Evolutionary conservation across 2,888 invertebrate species (phyloP), one percentile per base, ranked within the genome.

Genomic region (Calameuta filiformis): DNA sequence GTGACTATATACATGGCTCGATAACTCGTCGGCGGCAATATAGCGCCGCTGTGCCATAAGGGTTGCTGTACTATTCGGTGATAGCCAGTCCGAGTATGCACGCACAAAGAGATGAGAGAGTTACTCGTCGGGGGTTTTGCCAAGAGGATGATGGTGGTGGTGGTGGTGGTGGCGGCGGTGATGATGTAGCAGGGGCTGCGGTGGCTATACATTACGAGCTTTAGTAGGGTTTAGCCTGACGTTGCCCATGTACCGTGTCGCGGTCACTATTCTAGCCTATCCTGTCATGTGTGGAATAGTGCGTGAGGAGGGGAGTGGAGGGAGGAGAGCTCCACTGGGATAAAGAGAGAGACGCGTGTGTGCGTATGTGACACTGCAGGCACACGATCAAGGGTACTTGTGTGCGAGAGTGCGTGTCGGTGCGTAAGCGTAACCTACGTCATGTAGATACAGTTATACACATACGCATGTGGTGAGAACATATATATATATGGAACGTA

Each of bases 121-220:
- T 40, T 40, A 15, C 40, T 40, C 40, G 79, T 68, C 75, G 83
- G 69, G 82, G 74, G 82, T 80, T 82, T 82, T 79, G 83, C 81
- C 80, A 81, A 81, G 82, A 86, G 86, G 85, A 83, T 80, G 37
- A 4, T 1, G 37, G 37, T 11, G 35, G 35, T 35, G 35, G 11
- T 11, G 35, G 35, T 12, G 35, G 35, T 37, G 37, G 12, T 12
- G 35, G 37, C 3, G 40, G 40, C 15, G 40, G 35, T 12, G 12
- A 12, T 12, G 37, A 9, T 56, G 82, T 82, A 86, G 82, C 81
- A 81, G 81, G 82, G 81, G 82, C 82, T 81, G 83, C 76, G 80
- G 77, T 69, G 75, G 85, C 87, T 88, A 86, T 88, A 88, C 86
- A 88, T 88, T 87, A 87, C 85, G 85, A 85, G 87, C 88, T 89